These are phyloP conservation scores for Meloidogyne exigua DNA, from an alignment of 1,140 invertebrate species.

Conservation along the genomic window DNA sequence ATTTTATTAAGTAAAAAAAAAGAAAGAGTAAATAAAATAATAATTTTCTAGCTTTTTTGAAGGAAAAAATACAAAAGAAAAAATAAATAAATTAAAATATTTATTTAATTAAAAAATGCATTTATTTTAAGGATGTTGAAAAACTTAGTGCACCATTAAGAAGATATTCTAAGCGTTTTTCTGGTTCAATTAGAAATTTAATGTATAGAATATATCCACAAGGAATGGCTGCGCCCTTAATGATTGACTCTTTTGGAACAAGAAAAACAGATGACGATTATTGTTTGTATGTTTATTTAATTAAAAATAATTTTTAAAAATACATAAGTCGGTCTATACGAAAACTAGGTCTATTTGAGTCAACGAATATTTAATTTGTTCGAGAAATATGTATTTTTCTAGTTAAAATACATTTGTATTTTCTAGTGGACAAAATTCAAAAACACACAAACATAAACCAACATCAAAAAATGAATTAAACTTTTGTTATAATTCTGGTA, in stretches of 20 bases:
- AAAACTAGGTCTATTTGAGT: too few relatives aligned
- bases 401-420: too few relatives aligned
- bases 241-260: slow-evolving; percentile 55
- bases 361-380: too few relatives aligned
- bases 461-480: neutral
- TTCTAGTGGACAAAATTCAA: slow-evolving; percentile 19
- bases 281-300: slow-evolving; percentile 32
- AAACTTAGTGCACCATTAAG: slow-evolving; percentile 55
- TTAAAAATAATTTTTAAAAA: too few relatives aligned
- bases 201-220: slow-evolving; percentile 60
- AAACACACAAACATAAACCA: neutral
- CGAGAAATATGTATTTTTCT: too few relatives aligned
- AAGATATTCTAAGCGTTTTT: slow-evolving; percentile 53
- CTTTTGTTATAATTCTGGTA: slow-evolving; percentile 79
- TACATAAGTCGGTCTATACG: too few relatives aligned
- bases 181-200: slow-evolving; percentile 56
- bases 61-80: too few relatives aligned
- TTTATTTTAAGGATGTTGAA: slow-evolving; percentile 53
- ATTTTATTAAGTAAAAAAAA: neutral
- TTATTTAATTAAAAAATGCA: neutral
- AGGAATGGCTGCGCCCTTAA: slow-evolving; percentile 56
- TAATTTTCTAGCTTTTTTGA: too few relatives aligned
- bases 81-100: neutral
- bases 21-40: too few relatives aligned
- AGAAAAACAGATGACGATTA: slow-evolving; percentile 62